These are phyloP conservation scores for Neogobius melanostomus DNA, from an alignment of 2,113 vertebrate genomes.

Conservation along the genomic window DNA sequence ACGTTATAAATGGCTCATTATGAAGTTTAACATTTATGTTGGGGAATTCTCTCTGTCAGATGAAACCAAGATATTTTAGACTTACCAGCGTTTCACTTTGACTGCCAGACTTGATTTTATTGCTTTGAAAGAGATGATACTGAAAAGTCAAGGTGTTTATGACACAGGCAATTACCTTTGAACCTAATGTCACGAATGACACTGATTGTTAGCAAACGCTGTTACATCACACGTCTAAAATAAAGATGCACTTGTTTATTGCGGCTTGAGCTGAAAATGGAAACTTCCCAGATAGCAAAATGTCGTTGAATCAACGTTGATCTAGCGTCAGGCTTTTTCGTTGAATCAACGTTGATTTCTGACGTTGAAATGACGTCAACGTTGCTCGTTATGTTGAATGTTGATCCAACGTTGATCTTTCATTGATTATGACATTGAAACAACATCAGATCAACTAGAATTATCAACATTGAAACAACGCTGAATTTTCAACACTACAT, in stretches of 20 bases:
- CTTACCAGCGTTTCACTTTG: neutral
- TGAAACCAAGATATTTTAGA: neutral
- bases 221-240: neutral
- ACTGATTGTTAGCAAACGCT: constrained; percentile 23
- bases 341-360: too few relatives aligned
- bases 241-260: constrained; percentile 4
- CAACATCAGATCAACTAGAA: too few relatives aligned
- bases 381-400: too few relatives aligned
- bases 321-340: too few relatives aligned
- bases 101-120: neutral
- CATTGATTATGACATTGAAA: too few relatives aligned
- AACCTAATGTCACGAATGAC: neutral
- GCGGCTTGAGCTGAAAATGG: neutral
- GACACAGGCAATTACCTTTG: neutral
- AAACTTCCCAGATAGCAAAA: too few relatives aligned
- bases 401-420: too few relatives aligned
- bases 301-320: too few relatives aligned
- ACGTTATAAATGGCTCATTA: constrained; percentile 4
- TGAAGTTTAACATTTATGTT: neutral
- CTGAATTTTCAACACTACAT: too few relatives aligned
- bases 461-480: too few relatives aligned
- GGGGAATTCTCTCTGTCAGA: neutral
- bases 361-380: too few relatives aligned
- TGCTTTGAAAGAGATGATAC: neutral
- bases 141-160: neutral